Evolutionary conservation across 2,113 vertebrate genomes (phyloP), one percentile per base, ranked within the genome.

Genomic region (Bostrychus sinensis): DNA sequence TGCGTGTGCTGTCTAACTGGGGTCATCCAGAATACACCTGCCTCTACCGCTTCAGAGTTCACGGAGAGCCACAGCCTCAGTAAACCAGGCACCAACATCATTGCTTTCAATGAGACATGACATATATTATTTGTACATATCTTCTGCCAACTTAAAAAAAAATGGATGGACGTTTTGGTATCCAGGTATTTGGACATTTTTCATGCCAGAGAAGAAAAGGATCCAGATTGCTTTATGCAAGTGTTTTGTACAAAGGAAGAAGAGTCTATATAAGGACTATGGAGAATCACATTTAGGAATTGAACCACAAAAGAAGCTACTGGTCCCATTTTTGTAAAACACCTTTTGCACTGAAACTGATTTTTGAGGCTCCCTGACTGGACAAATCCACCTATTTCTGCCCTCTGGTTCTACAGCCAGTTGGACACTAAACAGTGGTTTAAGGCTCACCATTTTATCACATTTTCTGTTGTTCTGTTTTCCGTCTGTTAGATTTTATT

Each of bases 21-120:
- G 96, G 96, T 46, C 94, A 98, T 0, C 87, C 92, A 0, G 95
- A 96, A 22, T 98, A 98, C 32, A 98, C 96, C 0, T 98, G 97
- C 83, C 90, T 98, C 1, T 98, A 98, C 73, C 95, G 96, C 53
- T 95, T 98, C 90, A 66, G 97, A 84, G 96, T 96, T 20, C 97
- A 93, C 0, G 92, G 92, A 72, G 84, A 86, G 41, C 89, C 89
- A 7, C 75, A 62, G 32, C 54, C 71, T 60, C 75, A 86, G 62
- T 88, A 78, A 91, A 64, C 55, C 41, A 36, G 39, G 32, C 45
- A 17, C 39, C 34, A 16, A 42, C 30, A 34, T 6, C 36, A 36
- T 59, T 28, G 0, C 59, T 68, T 62, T 32, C 43, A 30, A 62
- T 41, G 53, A 12, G 23, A 78, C 72, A 79, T 77, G 66, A 64